Evolutionary conservation across 2,888 invertebrate genomes (phyloP), one percentile per base, ranked within the genome.

Genomic region (Tenthredo mesomela): DNA sequence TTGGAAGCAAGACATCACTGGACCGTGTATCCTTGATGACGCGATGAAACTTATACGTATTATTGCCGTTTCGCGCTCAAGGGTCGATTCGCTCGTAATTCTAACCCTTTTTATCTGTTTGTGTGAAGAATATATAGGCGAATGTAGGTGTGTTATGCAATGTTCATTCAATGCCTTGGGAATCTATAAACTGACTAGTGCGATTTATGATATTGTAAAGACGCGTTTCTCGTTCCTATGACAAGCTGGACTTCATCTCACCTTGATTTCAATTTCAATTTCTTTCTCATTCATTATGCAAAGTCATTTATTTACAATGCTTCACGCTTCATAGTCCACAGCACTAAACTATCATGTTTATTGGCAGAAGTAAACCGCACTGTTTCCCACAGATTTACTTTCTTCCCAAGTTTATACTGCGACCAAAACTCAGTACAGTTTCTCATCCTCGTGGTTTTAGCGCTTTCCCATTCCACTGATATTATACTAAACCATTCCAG

Each of bases 371-470:
- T n/a, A 70, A 70, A 33, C 33, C 33, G 37, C 70, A 18, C 37
- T 18, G 18, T 58, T 37, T 29, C 37, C 40, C 61, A 15, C 40
- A 37, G 40, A 61, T 80, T 37, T n/a, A 61, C 80, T 61, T 61
- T 80, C 80, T 50, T 80, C 40, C 1, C 61, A 4, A 37, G 37
- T 61, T 21, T 29, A 33, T 25, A 61, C 37, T 40, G 12, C 80
- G 61, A 37, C 61, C 37, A 80, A 61, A 61, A 58, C 33, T 6
- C 25, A 25, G 15, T 29, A 21, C 58, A 43, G 77, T 61, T 80
- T 61, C 61, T 61, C 80, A 80, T 80, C 80, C 61, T 61, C 61
- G 80, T 25, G 80, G 80, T 80, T 80, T 80, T 6, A 61, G 12
- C 80, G 29, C 80, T 80, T 80, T 80, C 80, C 80, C 29, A 67